Base-by-base conservation (phyloP, 2,888 invertebrate species). In the Melieria picta region DNA sequence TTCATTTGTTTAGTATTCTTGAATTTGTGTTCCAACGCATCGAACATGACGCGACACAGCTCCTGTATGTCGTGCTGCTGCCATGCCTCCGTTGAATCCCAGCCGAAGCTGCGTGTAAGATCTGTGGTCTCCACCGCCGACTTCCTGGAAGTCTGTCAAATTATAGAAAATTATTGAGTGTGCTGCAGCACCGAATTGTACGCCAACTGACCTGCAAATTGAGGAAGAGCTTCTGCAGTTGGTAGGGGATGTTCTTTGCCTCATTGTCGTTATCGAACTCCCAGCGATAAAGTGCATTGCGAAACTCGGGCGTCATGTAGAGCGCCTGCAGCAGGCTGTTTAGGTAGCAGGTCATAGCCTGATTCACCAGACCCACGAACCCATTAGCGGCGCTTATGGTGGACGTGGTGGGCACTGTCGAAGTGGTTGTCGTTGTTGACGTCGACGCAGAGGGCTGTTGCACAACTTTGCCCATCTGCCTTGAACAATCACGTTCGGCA, bases 11-110 rank as follows among this genome's bases (percentile, higher is more conserved):
- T 91, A 1, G 94, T 94, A 78, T 93, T 92, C 84, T 92, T 93
- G 86, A 95, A 94, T 80, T 93, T 94, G 77, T 91, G 91, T 83
- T 95, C 95, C 61, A 96, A 86, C 0, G 95, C 95, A 84, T 96
- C 96, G 84, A 96, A 95, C 94, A 96, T 95, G 7, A 96, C 94
- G 60, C 95, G 89, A 82, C 94, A 95, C 69, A 96, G 87, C 84
- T 96, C 96, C 84, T 96, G 96, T 65, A 96, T 94, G 83, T 96
- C 96, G 82, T 96, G 96, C 82, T 96, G 96, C 80, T 96, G 94
- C 94, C 95, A 96, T 0, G 94, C 94, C 85, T 95, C 94, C 72
- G 93, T 92, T 56, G 93, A 93, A 82, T 94, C 93, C 96, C 96
- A 97, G 45, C 95, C 96, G 86, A 96, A 97, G 83, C 95, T 95